Evolutionary conservation across 2,113 vertebrate species (phyloP).

Genomic region (Capricornis sumatraensis): DNA sequence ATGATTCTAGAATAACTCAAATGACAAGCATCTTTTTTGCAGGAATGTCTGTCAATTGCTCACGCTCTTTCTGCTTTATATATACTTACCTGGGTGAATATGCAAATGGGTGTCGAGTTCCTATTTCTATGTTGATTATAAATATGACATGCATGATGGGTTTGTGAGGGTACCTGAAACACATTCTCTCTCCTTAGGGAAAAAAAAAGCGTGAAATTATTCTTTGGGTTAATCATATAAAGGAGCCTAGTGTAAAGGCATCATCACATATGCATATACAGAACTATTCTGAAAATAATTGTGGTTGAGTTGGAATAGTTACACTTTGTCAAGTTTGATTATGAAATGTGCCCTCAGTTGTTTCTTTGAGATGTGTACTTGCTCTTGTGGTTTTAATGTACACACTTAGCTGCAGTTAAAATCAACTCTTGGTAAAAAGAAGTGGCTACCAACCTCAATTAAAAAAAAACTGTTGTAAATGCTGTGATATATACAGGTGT

Average conservation of each 20-base stretch:
- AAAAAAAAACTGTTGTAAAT: background rate
- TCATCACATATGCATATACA: background rate
- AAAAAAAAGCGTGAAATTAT: background rate
- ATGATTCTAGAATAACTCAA: background rate
- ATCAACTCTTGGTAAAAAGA: background rate
- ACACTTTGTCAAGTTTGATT: background rate
- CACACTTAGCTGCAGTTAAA: background rate
- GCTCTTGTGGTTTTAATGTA: background rate
- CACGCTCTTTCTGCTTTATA: fast-evolving
- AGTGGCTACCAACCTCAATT: background rate
- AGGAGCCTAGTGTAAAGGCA: background rate
- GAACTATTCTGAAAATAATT: background rate
- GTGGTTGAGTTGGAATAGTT: background rate
- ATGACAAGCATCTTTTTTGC: background rate
- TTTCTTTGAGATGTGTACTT: background rate
- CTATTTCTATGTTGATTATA: background rate
- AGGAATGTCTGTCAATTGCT: background rate
- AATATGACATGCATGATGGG: background rate
- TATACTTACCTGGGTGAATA: background rate
- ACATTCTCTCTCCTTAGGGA: background rate
- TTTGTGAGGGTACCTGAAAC: background rate
- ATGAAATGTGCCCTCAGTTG: background rate
- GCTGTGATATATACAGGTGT: background rate
- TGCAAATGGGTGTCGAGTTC: background rate
- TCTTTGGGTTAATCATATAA: background rate